Evolutionary conservation across 2,888 invertebrate species (phyloP).

Genomic region (Arctia plantaginis): DNA sequence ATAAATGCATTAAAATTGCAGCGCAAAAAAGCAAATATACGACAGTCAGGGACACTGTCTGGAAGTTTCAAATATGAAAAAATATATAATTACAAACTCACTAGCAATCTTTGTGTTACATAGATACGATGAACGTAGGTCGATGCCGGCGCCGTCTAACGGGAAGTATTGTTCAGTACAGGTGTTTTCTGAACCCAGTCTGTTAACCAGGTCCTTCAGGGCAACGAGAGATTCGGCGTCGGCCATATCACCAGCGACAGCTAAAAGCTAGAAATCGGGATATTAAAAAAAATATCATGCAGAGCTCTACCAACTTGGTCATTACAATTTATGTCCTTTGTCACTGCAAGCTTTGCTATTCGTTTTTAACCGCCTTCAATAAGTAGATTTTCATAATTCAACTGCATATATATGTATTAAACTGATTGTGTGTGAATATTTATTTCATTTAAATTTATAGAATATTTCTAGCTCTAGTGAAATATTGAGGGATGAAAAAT

Average conservation of each 20-base stretch:
- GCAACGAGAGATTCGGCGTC: constrained; percentile 97
- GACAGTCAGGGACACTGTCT: too few species aligned
- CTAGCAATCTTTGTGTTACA: constrained; percentile 96
- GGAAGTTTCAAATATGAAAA: background rate
- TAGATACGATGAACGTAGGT: constrained; percentile 96
- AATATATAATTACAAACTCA: constrained; percentile 58
- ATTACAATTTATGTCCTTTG: background rate
- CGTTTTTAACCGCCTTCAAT: too few species aligned
- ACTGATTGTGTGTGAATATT: too few species aligned
- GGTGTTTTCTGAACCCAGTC: constrained; percentile 93
- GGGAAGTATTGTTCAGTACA: constrained; percentile 98
- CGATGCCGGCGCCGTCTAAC: constrained; percentile 92
- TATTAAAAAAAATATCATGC: background rate
- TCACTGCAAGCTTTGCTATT: too few species aligned
- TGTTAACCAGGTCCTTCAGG: constrained; percentile 96
- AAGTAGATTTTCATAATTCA: too few species aligned
- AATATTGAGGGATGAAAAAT: too few species aligned
- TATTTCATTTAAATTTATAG: too few species aligned
- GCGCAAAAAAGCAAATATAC: too few species aligned
- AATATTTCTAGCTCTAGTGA: too few species aligned
- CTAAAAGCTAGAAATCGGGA: constrained; percentile 88
- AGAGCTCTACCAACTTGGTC: background rate
- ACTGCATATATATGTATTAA: too few species aligned
- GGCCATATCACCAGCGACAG: constrained; percentile 95
- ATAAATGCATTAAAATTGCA: too few species aligned